Conservation (phyloP, 2,888 invertebrate species). For the Apodemia duryi region DNA sequence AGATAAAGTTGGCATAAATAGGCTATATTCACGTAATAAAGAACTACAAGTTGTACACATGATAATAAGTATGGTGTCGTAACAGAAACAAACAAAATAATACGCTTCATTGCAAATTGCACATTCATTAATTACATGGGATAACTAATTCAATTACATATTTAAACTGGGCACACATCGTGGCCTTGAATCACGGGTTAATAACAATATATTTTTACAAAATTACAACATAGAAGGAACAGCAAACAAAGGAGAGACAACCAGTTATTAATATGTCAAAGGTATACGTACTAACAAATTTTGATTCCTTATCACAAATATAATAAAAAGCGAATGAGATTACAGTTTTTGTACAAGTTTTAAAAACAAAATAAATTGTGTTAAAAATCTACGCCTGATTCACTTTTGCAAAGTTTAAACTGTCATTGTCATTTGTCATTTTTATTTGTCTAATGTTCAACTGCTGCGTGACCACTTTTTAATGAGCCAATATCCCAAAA, state of each 20-base stretch:
- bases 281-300: not conserved
- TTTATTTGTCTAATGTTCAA: not conserved
- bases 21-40: slow-evolving; percentile 17
- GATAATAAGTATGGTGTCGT: slow-evolving; percentile 45
- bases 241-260: slow-evolving; percentile 27
- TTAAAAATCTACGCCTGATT: slow-evolving; percentile 53
- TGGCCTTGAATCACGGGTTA: slow-evolving; percentile 60
- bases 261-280: not conserved
- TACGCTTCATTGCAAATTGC: slow-evolving; percentile 26
- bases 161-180: slow-evolving; percentile 37
- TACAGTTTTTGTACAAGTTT: slow-evolving; percentile 24
- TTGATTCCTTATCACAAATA: not conserved
- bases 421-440: slow-evolving; percentile 10
- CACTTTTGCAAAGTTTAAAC: slow-evolving; percentile 38
- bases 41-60: slow-evolving; percentile 34
- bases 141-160: slow-evolving; percentile 35
- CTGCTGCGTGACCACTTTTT: too few relatives aligned
- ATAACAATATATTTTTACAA: slow-evolving; percentile 46
- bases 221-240: slow-evolving; percentile 36
- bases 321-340: slow-evolving; percentile 25
- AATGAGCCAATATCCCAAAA: too few relatives aligned
- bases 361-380: slow-evolving; percentile 15
- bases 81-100: slow-evolving; percentile 44
- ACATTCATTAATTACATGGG: slow-evolving; percentile 18
- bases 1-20: slow-evolving; percentile 17